These are phyloP conservation scores for Orestias chungarensis DNA, from an alignment of 2,797 vertebrate genomes.

Conservation along the genomic window DNA sequence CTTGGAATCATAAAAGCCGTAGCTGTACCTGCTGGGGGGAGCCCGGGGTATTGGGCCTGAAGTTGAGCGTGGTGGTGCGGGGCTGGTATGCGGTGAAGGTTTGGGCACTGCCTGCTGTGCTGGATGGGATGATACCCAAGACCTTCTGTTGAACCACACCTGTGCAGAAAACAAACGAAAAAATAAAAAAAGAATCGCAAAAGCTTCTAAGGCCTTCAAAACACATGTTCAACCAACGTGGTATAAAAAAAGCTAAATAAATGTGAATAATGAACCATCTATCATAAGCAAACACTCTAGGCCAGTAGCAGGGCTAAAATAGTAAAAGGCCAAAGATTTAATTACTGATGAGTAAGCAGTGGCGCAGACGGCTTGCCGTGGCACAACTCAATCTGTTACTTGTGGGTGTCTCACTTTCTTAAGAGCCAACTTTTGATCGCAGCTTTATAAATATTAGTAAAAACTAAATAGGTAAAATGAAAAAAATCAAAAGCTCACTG, in stretches of 20 bases:
- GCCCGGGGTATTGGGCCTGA: constrained; percentile 87
- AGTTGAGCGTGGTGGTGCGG: constrained; percentile 90
- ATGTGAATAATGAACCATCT: not conserved
- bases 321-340: constrained; percentile 22
- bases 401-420: constrained; percentile 49
- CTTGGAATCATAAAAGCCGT: not conserved
- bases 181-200: not conserved
- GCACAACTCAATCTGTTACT: constrained; percentile 62
- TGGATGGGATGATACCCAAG: constrained; percentile 94
- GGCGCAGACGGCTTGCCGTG: constrained; percentile 33
- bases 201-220: not conserved
- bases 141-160: constrained; percentile 94
- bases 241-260: not conserved
- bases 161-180: constrained; percentile 42
- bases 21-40: constrained; percentile 83
- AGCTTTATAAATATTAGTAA: constrained; percentile 71
- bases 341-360: constrained; percentile 38
- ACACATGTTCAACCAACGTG: not conserved
- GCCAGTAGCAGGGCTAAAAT: constrained; percentile 1
- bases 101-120: constrained; percentile 86
- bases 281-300: constrained; percentile 2
- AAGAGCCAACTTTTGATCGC: constrained; percentile 62
- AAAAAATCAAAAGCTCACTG: constrained; percentile 69
- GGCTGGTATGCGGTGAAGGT: constrained; percentile 96
- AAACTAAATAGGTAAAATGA: constrained; percentile 52